Base-by-base conservation (phyloP, 2,888 invertebrate species). In the Chaitophorus viminalis region DNA sequence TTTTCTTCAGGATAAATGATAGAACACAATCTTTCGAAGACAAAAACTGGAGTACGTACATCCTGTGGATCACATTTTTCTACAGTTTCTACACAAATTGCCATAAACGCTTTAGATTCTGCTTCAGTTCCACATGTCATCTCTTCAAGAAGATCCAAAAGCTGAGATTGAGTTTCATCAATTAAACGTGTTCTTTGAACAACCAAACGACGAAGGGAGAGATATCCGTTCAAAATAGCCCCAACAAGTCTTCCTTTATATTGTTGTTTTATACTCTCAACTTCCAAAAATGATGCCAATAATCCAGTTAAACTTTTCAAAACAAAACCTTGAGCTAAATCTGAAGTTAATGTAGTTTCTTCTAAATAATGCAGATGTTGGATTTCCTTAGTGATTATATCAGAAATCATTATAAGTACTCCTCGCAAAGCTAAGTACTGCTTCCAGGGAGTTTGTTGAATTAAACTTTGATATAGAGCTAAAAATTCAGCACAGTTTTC, bases 1-100 rank as follows among this genome's bases (percentile, higher is more conserved):
- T 98, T 98, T 92, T 99, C 98, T 91, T 99, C 98, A 0, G 98
- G 99, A 91, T 98, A 97, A 90, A 99, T 99, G 89, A 99, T 98
- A 33, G 98, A 98, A 91, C 99, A 99, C 4, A 99, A 94, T 72
- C 99, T 93, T 92, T 99, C 99, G 91, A 99, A 99, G 89, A 99
- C 98, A 91, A 99, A 99, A 5, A 99, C 98, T 0, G 99, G 99
- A 0, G 99, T 99, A 90, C 97, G 94, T 89, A 98, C 95, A 92
- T 99, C 99, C 91, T 97, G 96, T 54, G 95, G 93, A 79, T 96
- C 96, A 90, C 96, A 96, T 91, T 97, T 97, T 91, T 97, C 95
- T 2, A 99, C 96, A 0, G 99, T 98, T 92, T 98, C 96, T 36
- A 99, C 97, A 91, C 99, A 98, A 46, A 99, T 97, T 21, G 97